Base-by-base conservation (phyloP, 2,797 vertebrate genomes). In the Artibeus lituratus region DNA sequence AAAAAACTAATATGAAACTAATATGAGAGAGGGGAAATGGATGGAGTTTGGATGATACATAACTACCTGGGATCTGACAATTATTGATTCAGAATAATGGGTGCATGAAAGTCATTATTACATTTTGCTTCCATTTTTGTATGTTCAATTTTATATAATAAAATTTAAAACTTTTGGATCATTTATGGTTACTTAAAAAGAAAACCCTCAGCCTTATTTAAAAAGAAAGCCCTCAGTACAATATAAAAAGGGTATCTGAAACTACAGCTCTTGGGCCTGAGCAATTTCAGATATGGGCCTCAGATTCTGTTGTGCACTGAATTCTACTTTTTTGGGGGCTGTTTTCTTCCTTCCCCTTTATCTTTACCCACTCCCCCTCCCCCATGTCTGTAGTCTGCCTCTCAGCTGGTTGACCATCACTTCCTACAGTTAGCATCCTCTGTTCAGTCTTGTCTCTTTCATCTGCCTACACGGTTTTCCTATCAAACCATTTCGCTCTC, bases 171-270 rank as follows among this genome's bases (percentile, higher is more conserved):
- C 29, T 73, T 90, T 69, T 53, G 70, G 55, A 42, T 87, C 47
- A n/a, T 85, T 87, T 84, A 14, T 89, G 80, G n/a, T n/a, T 93
- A 65, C 73, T 87, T 96, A 39, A 76, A 93, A 92, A 94, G 73
- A 76, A 76, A 76, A n/a, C 73, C 32, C 32, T 67, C 62, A 18
- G 32, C 21, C 35, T 59, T 57, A 57, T 26, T 57, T 59, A 59
- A 73, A 90, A 87, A 92, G 19, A 81, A 90, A 59, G 24, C 15
- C 24, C 44, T 37, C 12, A 90, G 70, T 14, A 16, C 22, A 32
- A 4, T 44, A 32, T 35, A 57, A 32, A 12, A 57, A 69, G 26
- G 47, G 26, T 14, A 37, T 18, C 18, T 29, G 22, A 74, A 87
- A 57, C 47, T 19, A 44, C 49, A 94, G 18, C 35, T 47, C 49